Base-by-base conservation (phyloP, 2,888 invertebrate genomes). In the Pyralis farinalis region DNA sequence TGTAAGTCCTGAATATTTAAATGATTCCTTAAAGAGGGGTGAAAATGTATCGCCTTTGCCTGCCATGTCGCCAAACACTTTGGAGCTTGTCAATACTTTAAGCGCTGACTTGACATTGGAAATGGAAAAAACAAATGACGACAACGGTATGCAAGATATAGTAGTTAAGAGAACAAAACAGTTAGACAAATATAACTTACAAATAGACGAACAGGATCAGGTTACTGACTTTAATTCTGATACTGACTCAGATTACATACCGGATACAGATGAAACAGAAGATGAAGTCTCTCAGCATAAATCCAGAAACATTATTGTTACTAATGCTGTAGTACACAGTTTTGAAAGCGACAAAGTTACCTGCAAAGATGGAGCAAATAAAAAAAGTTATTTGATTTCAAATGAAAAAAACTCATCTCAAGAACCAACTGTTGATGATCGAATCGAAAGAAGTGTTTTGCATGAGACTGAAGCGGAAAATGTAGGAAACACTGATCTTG, bases 61-160 rank as follows among this genome's bases (percentile, higher is more conserved):
- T 27, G 32, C 32, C 33, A 42, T 42, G 42, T 42, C 42, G 36
- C 42, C 42, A 32, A 33, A 42, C 36, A 42, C 42, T 37, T 27
- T 9, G 27, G 37, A 33, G 31, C 30, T 35, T 31, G 34, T 40
- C 30, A 21, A 40, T 35, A 35, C 35, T 25, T 27, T 39, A 22
- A 28, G 25, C 21, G n/a, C n/a, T n/a, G n/a, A n/a, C n/a, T n/a
- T n/a, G 34, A 40, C 12, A 16, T 8, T 34, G 40, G 30, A 34
- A 30, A 30, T 22, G 25, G 21, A 25, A 30, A 8, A 25, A 31
- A 38, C n/a, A 38, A 31, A 25, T 12, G 22, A 32, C 32, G 34
- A 40, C 40, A 29, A 25, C 34, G 34, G 3, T 41, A 32, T 31
- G 36, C 31, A 36, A 27, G 37, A 32, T 37, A 42, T 32, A 42